phyloP scores from a whole-genome alignment of 2,113 vertebrate species.

The Marmota monax region DNA sequence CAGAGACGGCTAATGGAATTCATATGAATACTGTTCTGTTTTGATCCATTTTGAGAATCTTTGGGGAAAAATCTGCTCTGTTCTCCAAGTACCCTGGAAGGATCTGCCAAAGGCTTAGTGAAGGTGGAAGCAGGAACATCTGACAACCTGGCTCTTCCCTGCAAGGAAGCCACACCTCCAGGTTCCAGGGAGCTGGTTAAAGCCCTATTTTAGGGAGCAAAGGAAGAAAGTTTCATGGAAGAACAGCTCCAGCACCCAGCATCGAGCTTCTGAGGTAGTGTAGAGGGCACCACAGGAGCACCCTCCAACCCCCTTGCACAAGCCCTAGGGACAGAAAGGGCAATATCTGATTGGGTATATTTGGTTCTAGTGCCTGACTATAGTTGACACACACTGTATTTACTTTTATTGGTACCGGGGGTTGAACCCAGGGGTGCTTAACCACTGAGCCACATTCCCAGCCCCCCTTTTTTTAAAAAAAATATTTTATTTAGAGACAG shows the following conservation, averaged over 20 bases:
- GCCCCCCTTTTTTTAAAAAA: too few relatives aligned
- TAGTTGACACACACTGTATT: not conserved
- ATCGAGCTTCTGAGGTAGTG: not conserved
- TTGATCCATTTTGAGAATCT: not conserved
- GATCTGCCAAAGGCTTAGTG: not conserved
- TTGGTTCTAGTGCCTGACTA: not conserved
- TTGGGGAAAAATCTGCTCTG: not conserved
- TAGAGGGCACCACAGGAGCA: not conserved
- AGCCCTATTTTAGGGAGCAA: not conserved
- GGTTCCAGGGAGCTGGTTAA: not conserved
- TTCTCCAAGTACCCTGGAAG: constrained; percentile 12
- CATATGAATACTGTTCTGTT: not conserved
- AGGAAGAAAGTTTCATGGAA: not conserved
- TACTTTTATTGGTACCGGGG: not conserved
- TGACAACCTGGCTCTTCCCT: not conserved
- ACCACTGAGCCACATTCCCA: too few relatives aligned
- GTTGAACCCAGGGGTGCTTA: too few relatives aligned
- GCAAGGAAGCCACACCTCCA: not conserved
- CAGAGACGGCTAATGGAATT: not conserved
- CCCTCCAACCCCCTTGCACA: not conserved
- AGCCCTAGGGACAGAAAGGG: not conserved
- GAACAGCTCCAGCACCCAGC: not conserved
- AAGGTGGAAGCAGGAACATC: not conserved
- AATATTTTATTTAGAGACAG: too few relatives aligned
- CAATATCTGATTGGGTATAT: not conserved